Percentiles rank a stretch among this genome's conserved stretches.
phyloP scores from a whole-genome alignment of 1,140 invertebrate genomes.

The Apis mellifera region DNA sequence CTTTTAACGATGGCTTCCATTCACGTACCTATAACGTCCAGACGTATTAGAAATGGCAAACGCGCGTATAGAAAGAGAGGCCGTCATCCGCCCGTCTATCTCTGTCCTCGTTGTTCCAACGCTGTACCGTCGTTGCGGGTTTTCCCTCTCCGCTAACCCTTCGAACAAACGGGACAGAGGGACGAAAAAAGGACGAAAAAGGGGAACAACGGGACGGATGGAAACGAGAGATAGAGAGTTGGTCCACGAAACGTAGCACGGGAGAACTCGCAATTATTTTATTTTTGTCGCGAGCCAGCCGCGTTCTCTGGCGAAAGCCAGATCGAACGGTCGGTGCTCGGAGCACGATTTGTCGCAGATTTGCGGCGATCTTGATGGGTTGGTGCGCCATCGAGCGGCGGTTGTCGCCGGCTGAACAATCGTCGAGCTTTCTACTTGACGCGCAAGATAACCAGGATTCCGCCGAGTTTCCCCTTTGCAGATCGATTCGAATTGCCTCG shows the following conservation, averaged over 20 bases:
- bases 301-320: background rate
- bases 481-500: slow-evolving; percentile 19
- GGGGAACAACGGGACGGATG: background rate
- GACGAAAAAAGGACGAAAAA: background rate
- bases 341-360: slow-evolving; percentile 18
- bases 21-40: background rate
- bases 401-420: slow-evolving; percentile 41
- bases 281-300: slow-evolving; percentile 5
- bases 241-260: slow-evolving; percentile 6
- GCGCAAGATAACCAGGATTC: slow-evolving; percentile 22
- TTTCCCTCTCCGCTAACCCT: slow-evolving; percentile 6
- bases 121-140: slow-evolving; percentile 6
- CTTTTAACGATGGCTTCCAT: slow-evolving; percentile 24
- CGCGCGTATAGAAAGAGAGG: background rate
- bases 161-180: background rate
- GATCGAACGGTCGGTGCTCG: background rate
- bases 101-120: background rate
- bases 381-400: background rate
- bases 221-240: slow-evolving; percentile 16
- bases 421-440: slow-evolving; percentile 59
- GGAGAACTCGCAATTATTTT: slow-evolving; percentile 28
- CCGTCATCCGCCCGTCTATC: background rate
- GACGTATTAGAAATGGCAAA: slow-evolving; percentile 14
- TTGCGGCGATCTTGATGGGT: slow-evolving; percentile 30
- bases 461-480: background rate